Conservation (phyloP, 30 jellyfish, hydroid and myxozoan species). For the Turritopsis dohrnii region DNA sequence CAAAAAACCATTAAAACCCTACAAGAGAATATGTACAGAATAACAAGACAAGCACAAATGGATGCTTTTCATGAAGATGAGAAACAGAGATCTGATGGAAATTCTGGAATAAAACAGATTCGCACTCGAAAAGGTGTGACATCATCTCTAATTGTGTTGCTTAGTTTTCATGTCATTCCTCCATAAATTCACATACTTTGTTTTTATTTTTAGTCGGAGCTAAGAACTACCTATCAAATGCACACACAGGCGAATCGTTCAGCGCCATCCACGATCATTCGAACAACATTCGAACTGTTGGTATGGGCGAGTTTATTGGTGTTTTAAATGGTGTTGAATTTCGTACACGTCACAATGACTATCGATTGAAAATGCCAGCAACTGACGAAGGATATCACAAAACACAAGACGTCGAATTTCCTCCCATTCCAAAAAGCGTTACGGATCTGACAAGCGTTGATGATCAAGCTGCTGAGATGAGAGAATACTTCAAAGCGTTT, state of each 20-base stretch:
- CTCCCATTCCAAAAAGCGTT: conserved; percentile 32
- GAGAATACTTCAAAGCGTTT: conserved; percentile 86
- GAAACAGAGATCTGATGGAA: conserved; percentile 67
- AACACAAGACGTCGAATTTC: conserved; percentile 13
- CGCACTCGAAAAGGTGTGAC: neutral
- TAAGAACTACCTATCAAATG: conserved; percentile 4
- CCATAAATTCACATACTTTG: no score
- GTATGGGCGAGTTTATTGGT: conserved; percentile 49
- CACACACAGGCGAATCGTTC: conserved; percentile 16
- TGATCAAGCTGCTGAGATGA: conserved; percentile 69
- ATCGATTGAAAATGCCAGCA: conserved; percentile 31
- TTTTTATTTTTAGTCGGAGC: neutral
- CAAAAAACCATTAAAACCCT: neutral
- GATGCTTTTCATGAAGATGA: conserved; percentile 33
- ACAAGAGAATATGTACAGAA: neutral
- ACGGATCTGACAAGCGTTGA: conserved; percentile 7
- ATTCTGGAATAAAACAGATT: conserved; percentile 51
- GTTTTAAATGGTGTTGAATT: conserved; percentile 42
- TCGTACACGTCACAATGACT: conserved; percentile 44
- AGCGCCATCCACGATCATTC: conserved; percentile 26
- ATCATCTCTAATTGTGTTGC: neutral
- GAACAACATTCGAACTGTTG: conserved; percentile 35
- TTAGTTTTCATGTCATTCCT: no score
- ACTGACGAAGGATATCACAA: conserved; percentile 1
- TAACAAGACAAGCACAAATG: neutral